phyloP scores from a whole-genome alignment of 2,888 invertebrate genomes.

The Leptinotarsa juncta region DNA sequence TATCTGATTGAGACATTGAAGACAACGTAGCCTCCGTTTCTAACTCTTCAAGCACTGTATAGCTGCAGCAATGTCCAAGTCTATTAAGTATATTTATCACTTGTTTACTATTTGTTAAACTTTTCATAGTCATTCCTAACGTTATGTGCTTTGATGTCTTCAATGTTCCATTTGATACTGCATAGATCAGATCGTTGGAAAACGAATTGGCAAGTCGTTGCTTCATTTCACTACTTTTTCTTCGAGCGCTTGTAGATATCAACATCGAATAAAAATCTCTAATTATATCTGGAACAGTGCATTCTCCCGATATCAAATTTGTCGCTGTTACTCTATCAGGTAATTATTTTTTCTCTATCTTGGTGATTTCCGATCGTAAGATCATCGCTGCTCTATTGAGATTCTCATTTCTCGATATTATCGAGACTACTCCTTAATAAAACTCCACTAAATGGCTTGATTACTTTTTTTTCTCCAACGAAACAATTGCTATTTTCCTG shows the following conservation, averaged over 20 bases:
- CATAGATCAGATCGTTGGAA: constrained; percentile 46
- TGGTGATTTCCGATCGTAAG: constrained; percentile 39
- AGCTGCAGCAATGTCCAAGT: constrained; percentile 50
- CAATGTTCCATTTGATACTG: constrained; percentile 43
- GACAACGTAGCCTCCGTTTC: constrained; percentile 53
- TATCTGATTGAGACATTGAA: constrained; percentile 7
- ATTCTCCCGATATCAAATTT: constrained; percentile 44
- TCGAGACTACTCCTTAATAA: constrained; percentile 39
- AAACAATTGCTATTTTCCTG: constrained; percentile 11
- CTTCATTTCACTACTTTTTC: constrained; percentile 29
- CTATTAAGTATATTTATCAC: constrained; percentile 50
- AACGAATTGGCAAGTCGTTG: constrained; percentile 32
- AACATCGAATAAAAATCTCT: constrained; percentile 39
- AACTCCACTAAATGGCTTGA: constrained; percentile 39
- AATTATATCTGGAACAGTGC: constrained; percentile 31
- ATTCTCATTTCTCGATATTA: constrained; percentile 29
- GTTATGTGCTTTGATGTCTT: constrained; percentile 53
- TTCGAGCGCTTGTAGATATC: constrained; percentile 34
- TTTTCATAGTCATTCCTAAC: constrained; percentile 52
- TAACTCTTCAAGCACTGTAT: constrained; percentile 49
- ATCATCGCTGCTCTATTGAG: constrained; percentile 38
- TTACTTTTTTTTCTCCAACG: constrained; percentile 29
- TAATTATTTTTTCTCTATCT: constrained; percentile 33
- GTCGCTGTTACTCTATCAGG: constrained; percentile 34
- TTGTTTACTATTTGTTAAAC: constrained; percentile 50